Evolutionary conservation across 2,888 invertebrate genomes (phyloP).

Genomic region (Marronus borbonicus): DNA sequence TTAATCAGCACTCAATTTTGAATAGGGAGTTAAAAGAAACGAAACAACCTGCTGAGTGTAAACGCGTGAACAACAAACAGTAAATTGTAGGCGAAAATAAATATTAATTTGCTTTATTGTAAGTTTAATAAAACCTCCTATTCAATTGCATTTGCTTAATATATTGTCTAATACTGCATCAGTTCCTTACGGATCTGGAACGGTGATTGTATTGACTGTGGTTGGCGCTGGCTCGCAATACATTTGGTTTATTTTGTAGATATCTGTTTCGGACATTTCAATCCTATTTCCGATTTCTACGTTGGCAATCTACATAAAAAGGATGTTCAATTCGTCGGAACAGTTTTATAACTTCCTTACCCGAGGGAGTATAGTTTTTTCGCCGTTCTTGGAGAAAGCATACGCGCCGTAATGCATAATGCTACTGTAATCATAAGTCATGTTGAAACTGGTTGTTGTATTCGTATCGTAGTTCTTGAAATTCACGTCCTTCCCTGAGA

Average conservation of each 20-base stretch:
- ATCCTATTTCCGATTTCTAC: constrained; percentile 74
- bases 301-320: constrained; percentile 67
- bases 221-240: constrained; percentile 64
- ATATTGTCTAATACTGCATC: no score
- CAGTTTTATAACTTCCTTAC: constrained; percentile 58
- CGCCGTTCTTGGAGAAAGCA: constrained; percentile 80
- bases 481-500: constrained; percentile 73
- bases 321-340: constrained; percentile 34
- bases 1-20: no score
- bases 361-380: constrained; percentile 77
- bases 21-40: no score
- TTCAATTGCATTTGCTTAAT: no score
- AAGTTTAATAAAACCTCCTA: no score
- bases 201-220: no score
- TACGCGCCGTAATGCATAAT: constrained; percentile 82
- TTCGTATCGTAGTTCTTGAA: constrained; percentile 79
- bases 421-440: constrained; percentile 80
- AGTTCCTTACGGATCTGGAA: no score
- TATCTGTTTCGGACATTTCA: constrained; percentile 75
- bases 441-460: constrained; percentile 78
- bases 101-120: no score
- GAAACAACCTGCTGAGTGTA: no score
- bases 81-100: no score
- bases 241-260: constrained; percentile 75
- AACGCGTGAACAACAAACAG: no score